Percentiles rank a stretch among this genome's conserved stretches.
phyloP scores from a whole-genome alignment of 2,888 invertebrate genomes.

The Tyria jacobaeae region DNA sequence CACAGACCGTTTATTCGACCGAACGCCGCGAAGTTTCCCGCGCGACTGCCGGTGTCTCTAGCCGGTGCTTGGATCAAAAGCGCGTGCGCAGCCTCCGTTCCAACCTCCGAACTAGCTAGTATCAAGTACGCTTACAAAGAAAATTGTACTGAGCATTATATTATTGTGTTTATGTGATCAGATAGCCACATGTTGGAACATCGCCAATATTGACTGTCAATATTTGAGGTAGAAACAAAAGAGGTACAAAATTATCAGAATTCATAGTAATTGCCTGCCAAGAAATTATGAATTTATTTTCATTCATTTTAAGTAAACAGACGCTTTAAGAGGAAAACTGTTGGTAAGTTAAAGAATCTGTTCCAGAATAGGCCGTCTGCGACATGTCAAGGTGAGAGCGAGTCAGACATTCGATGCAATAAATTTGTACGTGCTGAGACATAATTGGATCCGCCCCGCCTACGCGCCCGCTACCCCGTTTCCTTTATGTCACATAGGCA shows the following conservation, averaged over 20 bases:
- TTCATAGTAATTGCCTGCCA: slow-evolving; percentile 8
- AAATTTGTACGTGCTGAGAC: slow-evolving; percentile 75
- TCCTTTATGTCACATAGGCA: slow-evolving; percentile 44
- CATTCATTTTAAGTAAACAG: slow-evolving; percentile 3
- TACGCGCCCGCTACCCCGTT: slow-evolving; percentile 58
- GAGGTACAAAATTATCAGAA: slow-evolving; percentile 13
- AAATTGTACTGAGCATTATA: slow-evolving; percentile 52
- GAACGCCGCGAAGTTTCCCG: slow-evolving; percentile 75
- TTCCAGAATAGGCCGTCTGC: slow-evolving; percentile 54
- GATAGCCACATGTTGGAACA: slow-evolving; percentile 39
- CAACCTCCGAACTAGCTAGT: slow-evolving; percentile 55
- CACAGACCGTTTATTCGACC: slow-evolving; percentile 61
- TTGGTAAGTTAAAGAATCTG: slow-evolving; percentile 59
- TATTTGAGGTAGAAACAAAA: slow-evolving; percentile 16
- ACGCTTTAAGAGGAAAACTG: slow-evolving; percentile 46
- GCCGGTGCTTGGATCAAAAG: slow-evolving; percentile 63
- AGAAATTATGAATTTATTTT: slow-evolving; percentile 13
- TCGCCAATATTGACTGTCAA: slow-evolving; percentile 37
- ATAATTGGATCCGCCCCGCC: slow-evolving; percentile 79
- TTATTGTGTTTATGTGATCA: slow-evolving; percentile 36
- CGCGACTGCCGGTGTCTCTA: slow-evolving; percentile 75
- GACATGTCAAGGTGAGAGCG: slow-evolving; percentile 65
- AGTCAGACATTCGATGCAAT: slow-evolving; percentile 61
- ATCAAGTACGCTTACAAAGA: slow-evolving; percentile 43
- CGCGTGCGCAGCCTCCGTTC: slow-evolving; percentile 75